phyloP scores from a whole-genome alignment of 2,113 vertebrate genomes.

The Oophaga pumilio region DNA sequence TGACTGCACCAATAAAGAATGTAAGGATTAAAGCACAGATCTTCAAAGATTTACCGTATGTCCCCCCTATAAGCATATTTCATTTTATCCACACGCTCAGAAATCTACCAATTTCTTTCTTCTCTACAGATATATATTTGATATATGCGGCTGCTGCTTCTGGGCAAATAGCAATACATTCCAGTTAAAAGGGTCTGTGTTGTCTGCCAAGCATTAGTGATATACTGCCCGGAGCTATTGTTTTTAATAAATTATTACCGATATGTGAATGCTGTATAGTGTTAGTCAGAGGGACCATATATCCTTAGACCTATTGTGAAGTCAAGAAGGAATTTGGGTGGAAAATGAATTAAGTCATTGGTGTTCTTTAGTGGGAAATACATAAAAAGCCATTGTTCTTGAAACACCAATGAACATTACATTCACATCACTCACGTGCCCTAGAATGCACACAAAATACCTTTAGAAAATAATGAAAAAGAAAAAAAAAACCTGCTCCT shows the following conservation, averaged over 20 bases:
- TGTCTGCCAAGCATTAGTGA: constrained; percentile 46
- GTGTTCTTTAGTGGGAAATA: constrained; percentile 59
- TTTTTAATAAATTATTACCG: constrained; percentile 43
- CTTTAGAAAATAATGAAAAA: constrained; percentile 55
- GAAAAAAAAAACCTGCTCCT: constrained; percentile 58
- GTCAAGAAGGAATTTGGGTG: constrained; percentile 53
- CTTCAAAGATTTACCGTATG: constrained; percentile 8
- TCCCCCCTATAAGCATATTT: neutral
- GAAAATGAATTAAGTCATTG: constrained; percentile 61
- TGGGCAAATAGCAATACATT: neutral
- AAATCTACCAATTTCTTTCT: neutral
- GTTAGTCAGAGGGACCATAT: constrained; percentile 29
- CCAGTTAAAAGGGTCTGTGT: neutral
- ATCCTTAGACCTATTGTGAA: constrained; percentile 47
- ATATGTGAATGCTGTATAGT: constrained; percentile 2
- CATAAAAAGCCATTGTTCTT: constrained; percentile 60
- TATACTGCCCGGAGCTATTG: constrained; percentile 30
- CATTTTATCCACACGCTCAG: neutral
- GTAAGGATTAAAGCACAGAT: neutral
- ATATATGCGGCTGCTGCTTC: neutral
- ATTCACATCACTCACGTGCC: constrained; percentile 65
- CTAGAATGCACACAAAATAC: constrained; percentile 59
- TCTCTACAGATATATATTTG: neutral
- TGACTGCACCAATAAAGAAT: neutral
- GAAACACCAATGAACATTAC: constrained; percentile 59